A percentile compares a stretch with the other conserved stretches of the same genome.
phyloP scores from a whole-genome alignment of 2,888 invertebrate genomes.

The Eristalis tenax region DNA sequence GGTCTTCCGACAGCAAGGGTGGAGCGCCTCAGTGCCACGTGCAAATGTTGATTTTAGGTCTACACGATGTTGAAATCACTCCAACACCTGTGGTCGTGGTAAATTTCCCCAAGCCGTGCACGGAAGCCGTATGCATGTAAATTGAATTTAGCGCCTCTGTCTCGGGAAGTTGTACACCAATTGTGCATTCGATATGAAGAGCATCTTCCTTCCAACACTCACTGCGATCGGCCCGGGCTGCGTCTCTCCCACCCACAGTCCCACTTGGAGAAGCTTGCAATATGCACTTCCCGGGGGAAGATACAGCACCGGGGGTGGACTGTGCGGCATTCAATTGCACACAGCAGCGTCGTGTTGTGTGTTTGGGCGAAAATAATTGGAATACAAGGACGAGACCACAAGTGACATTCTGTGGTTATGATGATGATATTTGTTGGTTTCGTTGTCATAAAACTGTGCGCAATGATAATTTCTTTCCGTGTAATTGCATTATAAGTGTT shows the following conservation, averaged over 20 bases:
- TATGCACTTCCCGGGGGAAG: neutral
- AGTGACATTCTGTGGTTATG: constrained; percentile 33
- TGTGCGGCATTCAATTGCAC: constrained; percentile 17
- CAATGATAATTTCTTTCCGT: constrained; percentile 2
- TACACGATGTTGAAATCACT: neutral
- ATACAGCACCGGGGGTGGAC: neutral
- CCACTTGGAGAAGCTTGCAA: neutral
- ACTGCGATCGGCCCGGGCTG: neutral
- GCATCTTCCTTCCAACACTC: neutral
- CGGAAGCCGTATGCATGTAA: neutral
- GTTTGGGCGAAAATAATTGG: constrained; percentile 5
- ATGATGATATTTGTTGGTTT: constrained; percentile 19
- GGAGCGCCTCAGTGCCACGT: neutral
- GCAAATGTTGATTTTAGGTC: neutral
- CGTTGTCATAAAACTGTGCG: constrained; percentile 6
- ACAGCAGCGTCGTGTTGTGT: constrained; percentile 12
- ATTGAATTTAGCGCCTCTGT: neutral
- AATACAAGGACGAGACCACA: constrained; percentile 16
- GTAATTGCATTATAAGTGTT: constrained; percentile 20
- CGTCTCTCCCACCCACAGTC: neutral
- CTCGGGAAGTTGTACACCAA: neutral
- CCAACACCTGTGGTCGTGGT: neutral
- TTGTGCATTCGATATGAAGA: neutral
- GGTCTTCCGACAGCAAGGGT: neutral
- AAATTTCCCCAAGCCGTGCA: neutral